A percentile compares a stretch with the other conserved stretches of the same genome.
These are phyloP conservation scores for Ctenodactylus gundi DNA, from an alignment of 2,113 vertebrate species.

Conservation along the genomic window DNA sequence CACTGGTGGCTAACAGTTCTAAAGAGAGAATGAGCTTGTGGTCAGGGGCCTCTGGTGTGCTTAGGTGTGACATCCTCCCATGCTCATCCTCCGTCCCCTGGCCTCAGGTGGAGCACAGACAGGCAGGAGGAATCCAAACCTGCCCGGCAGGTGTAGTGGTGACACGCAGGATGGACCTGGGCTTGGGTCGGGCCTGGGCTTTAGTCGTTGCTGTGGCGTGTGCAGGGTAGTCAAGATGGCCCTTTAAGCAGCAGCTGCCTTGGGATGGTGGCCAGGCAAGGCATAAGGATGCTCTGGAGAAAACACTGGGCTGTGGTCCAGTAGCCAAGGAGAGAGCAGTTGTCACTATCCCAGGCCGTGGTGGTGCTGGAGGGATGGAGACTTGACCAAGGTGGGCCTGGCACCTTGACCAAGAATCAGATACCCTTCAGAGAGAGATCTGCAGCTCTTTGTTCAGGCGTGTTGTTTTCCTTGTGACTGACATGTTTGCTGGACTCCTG, in stretches of 20 bases:
- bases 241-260: background rate
- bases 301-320: background rate
- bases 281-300: background rate
- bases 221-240: background rate
- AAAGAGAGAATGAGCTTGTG: background rate
- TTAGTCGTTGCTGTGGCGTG: too few species aligned
- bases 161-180: too few species aligned
- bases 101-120: background rate
- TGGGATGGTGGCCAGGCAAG: background rate
- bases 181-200: too few species aligned
- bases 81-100: background rate
- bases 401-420: background rate
- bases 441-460: accelerated
- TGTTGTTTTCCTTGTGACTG: background rate
- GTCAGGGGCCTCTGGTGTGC: background rate
- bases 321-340: background rate
- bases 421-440: background rate
- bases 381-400: background rate
- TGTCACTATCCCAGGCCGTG: background rate
- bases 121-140: background rate
- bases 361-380: background rate
- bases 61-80: background rate
- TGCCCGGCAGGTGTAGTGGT: too few species aligned
- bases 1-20: accelerated
- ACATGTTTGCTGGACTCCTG: background rate